Conservation (phyloP, 2,888 invertebrate species). For the Aquatica leii region DNA sequence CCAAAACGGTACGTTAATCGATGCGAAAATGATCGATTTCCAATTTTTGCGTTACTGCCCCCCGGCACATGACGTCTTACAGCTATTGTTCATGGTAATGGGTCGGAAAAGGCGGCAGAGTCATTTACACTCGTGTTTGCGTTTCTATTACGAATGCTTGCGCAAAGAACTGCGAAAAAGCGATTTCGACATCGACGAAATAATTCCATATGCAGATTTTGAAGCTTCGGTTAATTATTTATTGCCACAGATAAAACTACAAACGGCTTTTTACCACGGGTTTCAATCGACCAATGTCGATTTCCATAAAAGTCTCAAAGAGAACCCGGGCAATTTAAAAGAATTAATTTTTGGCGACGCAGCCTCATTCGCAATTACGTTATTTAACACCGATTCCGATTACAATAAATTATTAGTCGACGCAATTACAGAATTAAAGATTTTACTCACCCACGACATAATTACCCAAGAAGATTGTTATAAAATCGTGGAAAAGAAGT, state of each 20-base stretch:
- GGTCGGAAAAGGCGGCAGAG: conserved; percentile 39
- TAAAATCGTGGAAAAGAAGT: conserved; percentile 41
- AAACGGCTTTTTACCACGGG: conserved; percentile 30
- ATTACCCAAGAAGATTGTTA: conserved; percentile 47
- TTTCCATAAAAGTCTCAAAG: conserved; percentile 18
- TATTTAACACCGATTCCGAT: conserved; percentile 22
- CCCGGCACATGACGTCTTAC: conserved; percentile 69
- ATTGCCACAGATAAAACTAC: conserved; percentile 39
- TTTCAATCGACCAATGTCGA: conserved; percentile 21
- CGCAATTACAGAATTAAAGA: conserved; percentile 24
- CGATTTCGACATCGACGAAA: conserved; percentile 27
- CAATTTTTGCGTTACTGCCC: conserved; percentile 65
- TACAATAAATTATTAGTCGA: conserved; percentile 21
- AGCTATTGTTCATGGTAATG: conserved; percentile 44
- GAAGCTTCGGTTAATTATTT: conserved; percentile 30
- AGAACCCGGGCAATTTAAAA: conserved; percentile 17
- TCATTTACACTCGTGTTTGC: conserved; percentile 37
- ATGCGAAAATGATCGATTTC: conserved; percentile 52
- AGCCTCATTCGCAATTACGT: conserved; percentile 3
- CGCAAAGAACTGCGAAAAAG: conserved; percentile 23
- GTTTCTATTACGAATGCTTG: conserved; percentile 36
- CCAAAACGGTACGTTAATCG: conserved; percentile 39
- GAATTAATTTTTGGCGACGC: conserved; percentile 23
- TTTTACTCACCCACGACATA: conserved; percentile 21
- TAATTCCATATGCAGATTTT: conserved; percentile 32